Conservation (phyloP, 2,113 vertebrate species). For the Zingel zingel region DNA sequence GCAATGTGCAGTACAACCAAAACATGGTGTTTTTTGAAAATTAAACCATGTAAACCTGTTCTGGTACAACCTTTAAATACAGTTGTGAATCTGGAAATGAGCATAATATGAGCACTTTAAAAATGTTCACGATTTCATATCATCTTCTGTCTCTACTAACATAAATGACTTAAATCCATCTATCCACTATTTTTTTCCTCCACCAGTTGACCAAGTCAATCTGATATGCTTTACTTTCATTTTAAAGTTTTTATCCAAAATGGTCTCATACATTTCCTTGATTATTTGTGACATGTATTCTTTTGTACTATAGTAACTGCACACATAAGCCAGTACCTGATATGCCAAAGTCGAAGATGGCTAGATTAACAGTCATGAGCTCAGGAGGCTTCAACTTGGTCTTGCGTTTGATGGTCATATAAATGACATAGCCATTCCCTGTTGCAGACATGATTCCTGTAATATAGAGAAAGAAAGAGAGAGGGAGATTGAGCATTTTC, state of each 20-base stretch:
- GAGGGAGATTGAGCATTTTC: not conserved
- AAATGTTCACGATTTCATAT: no score
- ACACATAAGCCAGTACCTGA: conserved; percentile 87
- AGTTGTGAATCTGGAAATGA: no score
- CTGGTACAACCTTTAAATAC: no score
- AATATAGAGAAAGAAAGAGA: conserved; percentile 25
- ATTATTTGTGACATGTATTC: not conserved
- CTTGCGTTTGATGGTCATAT: conserved; percentile 89
- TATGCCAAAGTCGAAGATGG: conserved; percentile 95
- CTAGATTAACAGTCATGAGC: conserved; percentile 95
- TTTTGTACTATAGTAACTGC: not conserved
- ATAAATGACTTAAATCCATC: no score
- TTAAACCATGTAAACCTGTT: no score
- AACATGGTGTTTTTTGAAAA: no score
- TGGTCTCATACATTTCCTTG: not conserved
- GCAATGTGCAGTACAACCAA: no score
- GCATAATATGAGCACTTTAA: no score
- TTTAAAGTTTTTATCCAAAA: not conserved
- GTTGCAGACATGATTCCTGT: conserved; percentile 91
- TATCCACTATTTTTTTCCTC: no score
- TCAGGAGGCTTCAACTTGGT: conserved; percentile 94
- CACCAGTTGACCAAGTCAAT: not conserved
- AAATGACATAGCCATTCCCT: conserved; percentile 96
- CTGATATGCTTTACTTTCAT: not conserved
- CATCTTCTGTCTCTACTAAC: no score